Evolutionary conservation across 2,888 invertebrate species (phyloP).

Genomic region (Stenoptilia bipunctidactyla): DNA sequence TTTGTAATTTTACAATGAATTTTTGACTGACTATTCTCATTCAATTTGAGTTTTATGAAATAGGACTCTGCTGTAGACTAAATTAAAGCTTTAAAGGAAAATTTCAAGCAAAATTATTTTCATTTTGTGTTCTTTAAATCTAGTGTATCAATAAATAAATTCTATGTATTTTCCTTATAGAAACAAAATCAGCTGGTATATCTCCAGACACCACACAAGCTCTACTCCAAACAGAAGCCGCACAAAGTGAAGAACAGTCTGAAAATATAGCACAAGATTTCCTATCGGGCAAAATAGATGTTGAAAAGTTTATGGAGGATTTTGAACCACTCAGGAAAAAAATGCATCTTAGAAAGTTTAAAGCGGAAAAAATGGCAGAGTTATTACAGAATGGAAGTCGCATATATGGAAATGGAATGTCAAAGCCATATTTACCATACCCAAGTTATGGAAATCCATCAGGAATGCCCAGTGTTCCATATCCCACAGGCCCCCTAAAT

Average conservation of each 20-base stretch:
- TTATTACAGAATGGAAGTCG: slow-evolving; percentile 62
- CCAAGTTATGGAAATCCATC: slow-evolving; percentile 52
- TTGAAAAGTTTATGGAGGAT: slow-evolving; percentile 88
- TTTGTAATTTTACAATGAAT: too few species aligned
- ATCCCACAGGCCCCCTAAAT: slow-evolving; percentile 78
- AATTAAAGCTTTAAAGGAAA: too few species aligned
- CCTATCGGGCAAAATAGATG: slow-evolving; percentile 76
- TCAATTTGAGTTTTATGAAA: too few species aligned
- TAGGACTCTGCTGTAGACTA: too few species aligned
- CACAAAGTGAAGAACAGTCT: slow-evolving; percentile 93
- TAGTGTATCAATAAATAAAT: too few species aligned
- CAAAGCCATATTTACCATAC: slow-evolving; percentile 54
- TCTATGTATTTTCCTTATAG: too few species aligned
- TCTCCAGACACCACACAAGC: slow-evolving; percentile 90
- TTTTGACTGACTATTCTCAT: too few species aligned
- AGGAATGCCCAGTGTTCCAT: slow-evolving; percentile 75
- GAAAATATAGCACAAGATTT: slow-evolving; percentile 88
- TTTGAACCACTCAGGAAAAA: slow-evolving; percentile 79
- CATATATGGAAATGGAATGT: slow-evolving; percentile 39
- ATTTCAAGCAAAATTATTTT: too few species aligned
- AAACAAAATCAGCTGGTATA: slow-evolving; percentile 80
- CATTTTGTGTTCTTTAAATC: too few species aligned
- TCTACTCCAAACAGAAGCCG: slow-evolving; percentile 89
- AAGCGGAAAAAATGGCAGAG: slow-evolving; percentile 93
- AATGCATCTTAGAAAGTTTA: slow-evolving; percentile 81